These are phyloP conservation scores for Parus major DNA, from an alignment of 2,113 vertebrate species.

Conservation along the genomic window DNA sequence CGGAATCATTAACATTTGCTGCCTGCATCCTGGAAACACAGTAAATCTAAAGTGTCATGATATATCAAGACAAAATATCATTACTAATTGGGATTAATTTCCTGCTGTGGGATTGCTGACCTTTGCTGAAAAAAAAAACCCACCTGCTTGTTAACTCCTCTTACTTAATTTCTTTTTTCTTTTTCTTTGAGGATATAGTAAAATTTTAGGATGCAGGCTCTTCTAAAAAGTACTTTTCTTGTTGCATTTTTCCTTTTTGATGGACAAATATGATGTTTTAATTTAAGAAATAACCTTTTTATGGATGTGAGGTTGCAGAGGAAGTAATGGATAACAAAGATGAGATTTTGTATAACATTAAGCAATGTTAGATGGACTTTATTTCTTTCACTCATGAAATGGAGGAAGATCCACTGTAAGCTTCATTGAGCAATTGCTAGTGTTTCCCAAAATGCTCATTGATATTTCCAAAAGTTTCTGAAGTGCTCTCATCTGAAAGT, in stretches of 20 bases:
- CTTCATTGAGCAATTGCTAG: not conserved
- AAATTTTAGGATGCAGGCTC: not conserved
- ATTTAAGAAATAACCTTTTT: not conserved
- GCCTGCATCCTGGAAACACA: constrained; percentile 77
- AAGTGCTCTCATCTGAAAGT: not conserved
- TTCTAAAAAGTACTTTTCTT: not conserved
- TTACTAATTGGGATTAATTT: constrained; percentile 88
- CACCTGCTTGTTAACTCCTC: constrained; percentile 66
- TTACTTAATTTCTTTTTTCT: constrained; percentile 66
- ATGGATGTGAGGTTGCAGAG: not conserved
- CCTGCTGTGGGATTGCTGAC: constrained; percentile 76
- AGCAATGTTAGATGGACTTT: not conserved
- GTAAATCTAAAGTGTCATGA: constrained; percentile 83
- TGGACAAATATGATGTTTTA: not conserved
- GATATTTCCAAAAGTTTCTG: not conserved
- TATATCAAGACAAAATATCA: constrained; percentile 83
- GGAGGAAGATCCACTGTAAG: not conserved
- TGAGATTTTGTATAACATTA: not conserved
- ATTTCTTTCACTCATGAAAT: not conserved
- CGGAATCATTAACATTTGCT: constrained; percentile 84
- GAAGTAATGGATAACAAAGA: not conserved
- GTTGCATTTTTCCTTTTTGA: not conserved
- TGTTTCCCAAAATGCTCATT: not conserved
- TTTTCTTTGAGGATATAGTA: not conserved
- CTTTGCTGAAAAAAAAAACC: constrained; percentile 71